These are phyloP conservation scores for Polyploca ridens DNA, from an alignment of 2,888 invertebrate genomes.

Conservation along the genomic window DNA sequence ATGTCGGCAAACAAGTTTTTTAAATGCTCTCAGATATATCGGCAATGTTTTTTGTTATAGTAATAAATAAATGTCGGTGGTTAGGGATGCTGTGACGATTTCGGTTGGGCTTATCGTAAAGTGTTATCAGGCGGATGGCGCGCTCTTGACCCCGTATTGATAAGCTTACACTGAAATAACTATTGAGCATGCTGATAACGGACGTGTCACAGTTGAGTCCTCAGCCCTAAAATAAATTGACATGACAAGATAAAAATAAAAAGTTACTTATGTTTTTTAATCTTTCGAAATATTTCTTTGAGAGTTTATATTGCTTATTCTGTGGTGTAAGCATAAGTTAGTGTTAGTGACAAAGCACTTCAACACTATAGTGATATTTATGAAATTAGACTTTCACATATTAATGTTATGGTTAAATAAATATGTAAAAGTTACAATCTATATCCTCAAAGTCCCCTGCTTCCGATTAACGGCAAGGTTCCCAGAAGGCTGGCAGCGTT, in stretches of 20 bases:
- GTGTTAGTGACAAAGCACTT: no score
- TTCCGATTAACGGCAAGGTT: no score
- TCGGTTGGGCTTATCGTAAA: slow-evolving; percentile 51
- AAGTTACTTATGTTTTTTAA: no score
- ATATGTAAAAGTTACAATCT: no score
- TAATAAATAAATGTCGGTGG: slow-evolving; percentile 53
- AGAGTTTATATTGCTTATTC: no score
- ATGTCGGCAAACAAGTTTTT: slow-evolving; percentile 49
- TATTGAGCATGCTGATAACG: slow-evolving; percentile 45
- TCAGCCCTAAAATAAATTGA: slow-evolving; percentile 3
- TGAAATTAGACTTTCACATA: no score
- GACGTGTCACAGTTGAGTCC: slow-evolving; percentile 3
- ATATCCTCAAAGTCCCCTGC: no score
- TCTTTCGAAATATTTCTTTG: no score
- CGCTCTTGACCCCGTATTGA: slow-evolving; percentile 79
- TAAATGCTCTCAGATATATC: slow-evolving; percentile 44
- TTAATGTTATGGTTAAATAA: no score
- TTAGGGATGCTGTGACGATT: slow-evolving; percentile 71
- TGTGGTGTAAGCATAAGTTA: no score
- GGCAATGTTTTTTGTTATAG: slow-evolving; percentile 47
- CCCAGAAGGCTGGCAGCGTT: no score
- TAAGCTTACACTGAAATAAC: slow-evolving; percentile 64
- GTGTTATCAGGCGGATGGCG: slow-evolving; percentile 75
- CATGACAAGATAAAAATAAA: background rate
- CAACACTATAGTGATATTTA: no score